A percentile compares a stretch with the other conserved stretches of the same genome.
These are phyloP conservation scores for Yponomeuta cagnagella DNA, from an alignment of 2,888 invertebrate species.

Conservation along the genomic window DNA sequence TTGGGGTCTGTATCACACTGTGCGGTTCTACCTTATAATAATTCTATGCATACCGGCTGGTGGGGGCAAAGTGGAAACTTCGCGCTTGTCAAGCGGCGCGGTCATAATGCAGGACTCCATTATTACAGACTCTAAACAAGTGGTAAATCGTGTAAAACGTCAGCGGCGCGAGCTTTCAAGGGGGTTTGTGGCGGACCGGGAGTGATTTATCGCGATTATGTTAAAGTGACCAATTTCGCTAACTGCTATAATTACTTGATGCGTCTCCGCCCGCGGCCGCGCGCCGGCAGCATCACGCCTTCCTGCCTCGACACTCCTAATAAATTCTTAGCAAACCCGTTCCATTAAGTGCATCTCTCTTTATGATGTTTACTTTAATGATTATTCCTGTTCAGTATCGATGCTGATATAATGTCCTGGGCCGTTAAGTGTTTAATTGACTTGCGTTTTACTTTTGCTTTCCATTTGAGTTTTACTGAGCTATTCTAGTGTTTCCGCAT, in stretches of 20 bases:
- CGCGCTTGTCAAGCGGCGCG: not conserved
- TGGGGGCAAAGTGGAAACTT: not conserved
- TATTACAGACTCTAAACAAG: conserved; percentile 26
- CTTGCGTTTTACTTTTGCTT: conserved; percentile 10
- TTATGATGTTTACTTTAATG: conserved; percentile 13
- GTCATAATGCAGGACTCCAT: not conserved
- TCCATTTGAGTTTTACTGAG: not conserved
- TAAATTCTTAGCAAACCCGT: conserved; percentile 12
- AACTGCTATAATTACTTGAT: conserved; percentile 51
- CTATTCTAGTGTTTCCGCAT: not conserved
- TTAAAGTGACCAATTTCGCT: conserved; percentile 56
- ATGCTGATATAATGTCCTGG: conserved; percentile 10
- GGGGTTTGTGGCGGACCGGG: conserved; percentile 20
- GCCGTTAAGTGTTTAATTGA: conserved; percentile 6
- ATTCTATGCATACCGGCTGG: not conserved
- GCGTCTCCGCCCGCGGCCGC: conserved; percentile 31
- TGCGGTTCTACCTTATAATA: too few species aligned
- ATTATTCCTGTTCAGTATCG: conserved; percentile 1
- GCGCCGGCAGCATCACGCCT: conserved; percentile 17
- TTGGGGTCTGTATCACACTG: too few species aligned
- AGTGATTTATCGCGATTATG: conserved; percentile 51
- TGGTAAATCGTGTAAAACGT: conserved; percentile 34
- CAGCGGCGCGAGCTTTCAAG: conserved; percentile 29
- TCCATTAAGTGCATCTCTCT: not conserved
- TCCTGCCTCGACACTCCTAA: conserved; percentile 1